Evolutionary conservation across 2,797 vertebrate species (phyloP), one percentile per base, ranked within the genome.

Genomic region (Myiothlypis chrysogaster): DNA sequence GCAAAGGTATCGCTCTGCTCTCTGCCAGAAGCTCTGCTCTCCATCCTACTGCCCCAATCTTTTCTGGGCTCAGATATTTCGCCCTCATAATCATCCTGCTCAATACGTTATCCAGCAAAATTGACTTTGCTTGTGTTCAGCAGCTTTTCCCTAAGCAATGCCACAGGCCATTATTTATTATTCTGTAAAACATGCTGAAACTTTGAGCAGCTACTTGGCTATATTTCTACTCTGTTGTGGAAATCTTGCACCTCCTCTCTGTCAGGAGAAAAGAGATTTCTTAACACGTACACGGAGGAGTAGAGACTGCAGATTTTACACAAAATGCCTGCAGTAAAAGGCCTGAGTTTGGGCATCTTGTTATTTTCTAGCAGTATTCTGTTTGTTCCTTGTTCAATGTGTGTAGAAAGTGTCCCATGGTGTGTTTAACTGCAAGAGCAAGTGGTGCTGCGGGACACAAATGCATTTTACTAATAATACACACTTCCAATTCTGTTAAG

Each of bases 401-500:
- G 59, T 90, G 39, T 64, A 89, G 50, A 87, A 93, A 84, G 8
- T 65, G 30, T 75, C 70, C 84, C 5, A 32, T 47, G 12, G 43
- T 76, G 13, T 63, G 14, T 85, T 82, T 76, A 77, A 59, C 49
- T 9, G 5, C 72, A 78, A 52, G 9, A 72, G 46, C 52, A 84
- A 92, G 52, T 14, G 16, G 65, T 80, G 43, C 65, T 90, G 66
- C 6, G 55, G 56, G 77, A 84, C 10, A 78, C 68, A 94, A 94
- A 85, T 35, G 30, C n/a, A 30, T 61, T 90, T 92, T 81, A 75
- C 70, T 84, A 72, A 78, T 61, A 82, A 84, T 72, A 89, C 87
- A 83, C 34, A 65, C 14, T 87, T 43, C 22, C 28, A 25, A 63
- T 79, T 87, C 59, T 59, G 30, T 24, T 71, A 76, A 79, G 35